These are phyloP conservation scores for Sturnus vulgaris DNA, from an alignment of 2,113 vertebrate species.

Conservation along the genomic window DNA sequence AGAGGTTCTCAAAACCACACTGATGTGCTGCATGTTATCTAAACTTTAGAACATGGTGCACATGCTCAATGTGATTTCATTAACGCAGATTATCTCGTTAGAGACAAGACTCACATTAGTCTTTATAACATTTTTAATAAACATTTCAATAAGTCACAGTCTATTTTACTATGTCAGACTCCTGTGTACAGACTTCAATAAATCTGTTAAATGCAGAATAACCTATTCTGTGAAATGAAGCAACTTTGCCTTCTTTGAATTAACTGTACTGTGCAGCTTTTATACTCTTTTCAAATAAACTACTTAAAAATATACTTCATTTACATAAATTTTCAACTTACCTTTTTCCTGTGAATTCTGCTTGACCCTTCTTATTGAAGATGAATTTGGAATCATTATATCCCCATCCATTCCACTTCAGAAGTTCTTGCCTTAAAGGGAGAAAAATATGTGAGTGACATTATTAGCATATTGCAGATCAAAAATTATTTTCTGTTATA, in stretches of 20 bases:
- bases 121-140: not conserved
- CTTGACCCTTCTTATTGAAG: slow-evolving; percentile 96
- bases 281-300: not conserved
- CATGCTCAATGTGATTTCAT: not conserved
- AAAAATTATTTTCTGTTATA: not conserved
- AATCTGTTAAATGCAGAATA: not conserved
- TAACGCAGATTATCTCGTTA: not conserved
- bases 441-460: not conserved
- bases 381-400: slow-evolving; percentile 94
- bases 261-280: not conserved
- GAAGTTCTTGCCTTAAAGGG: slow-evolving; percentile 86
- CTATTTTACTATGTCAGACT: not conserved
- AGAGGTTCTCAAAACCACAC: not conserved
- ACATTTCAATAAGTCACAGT: not conserved
- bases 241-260: not conserved
- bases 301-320: not conserved
- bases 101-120: not conserved
- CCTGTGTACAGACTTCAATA: not conserved
- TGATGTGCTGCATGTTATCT: not conserved
- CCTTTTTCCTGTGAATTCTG: slow-evolving; percentile 96
- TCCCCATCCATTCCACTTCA: slow-evolving; percentile 99
- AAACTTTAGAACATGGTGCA: not conserved
- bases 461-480: not conserved
- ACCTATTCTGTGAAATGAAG: not conserved
- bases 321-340: slow-evolving; percentile 33